Evolutionary conservation across 2,113 vertebrate species (phyloP).

Genomic region (Oreochromis niloticus): DNA sequence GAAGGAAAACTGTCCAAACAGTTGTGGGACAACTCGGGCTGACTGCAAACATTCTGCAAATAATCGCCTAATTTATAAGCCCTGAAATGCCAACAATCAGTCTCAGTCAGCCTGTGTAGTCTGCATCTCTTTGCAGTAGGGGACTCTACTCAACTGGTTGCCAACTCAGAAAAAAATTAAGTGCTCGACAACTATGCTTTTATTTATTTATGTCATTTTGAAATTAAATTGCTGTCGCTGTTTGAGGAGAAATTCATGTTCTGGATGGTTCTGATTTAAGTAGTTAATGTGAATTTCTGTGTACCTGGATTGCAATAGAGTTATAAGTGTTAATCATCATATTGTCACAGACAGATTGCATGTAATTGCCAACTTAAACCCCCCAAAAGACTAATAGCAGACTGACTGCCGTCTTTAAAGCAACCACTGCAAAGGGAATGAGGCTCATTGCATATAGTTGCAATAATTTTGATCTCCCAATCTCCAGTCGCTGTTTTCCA

Average conservation of each 20-base stretch:
- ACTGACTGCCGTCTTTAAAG: neutral
- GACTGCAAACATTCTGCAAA: neutral
- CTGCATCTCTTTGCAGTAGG: neutral
- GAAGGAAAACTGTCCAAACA: neutral
- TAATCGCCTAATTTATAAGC: rapidly evolving
- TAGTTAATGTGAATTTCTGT: neutral
- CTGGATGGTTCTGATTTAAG: neutral
- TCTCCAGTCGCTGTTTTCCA: neutral
- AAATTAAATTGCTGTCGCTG: rapidly evolving
- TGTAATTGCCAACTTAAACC: neutral
- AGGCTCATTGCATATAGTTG: neutral
- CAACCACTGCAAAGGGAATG: neutral
- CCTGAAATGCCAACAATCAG: neutral
- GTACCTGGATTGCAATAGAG: neutral
- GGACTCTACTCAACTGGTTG: rapidly evolving
- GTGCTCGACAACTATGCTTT: no score
- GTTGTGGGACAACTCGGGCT: neutral
- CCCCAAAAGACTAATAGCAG: rapidly evolving
- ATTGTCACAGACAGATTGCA: neutral
- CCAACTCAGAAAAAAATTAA: rapidly evolving
- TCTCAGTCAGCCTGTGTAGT: neutral
- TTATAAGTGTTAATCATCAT: rapidly evolving
- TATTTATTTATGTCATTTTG: rapidly evolving
- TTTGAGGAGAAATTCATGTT: neutral
- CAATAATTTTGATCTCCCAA: neutral